Percentiles rank a stretch among this genome's conserved stretches.
Conservation (phyloP, 1,140 invertebrate species). For the Leguminivora glycinivorella region DNA sequence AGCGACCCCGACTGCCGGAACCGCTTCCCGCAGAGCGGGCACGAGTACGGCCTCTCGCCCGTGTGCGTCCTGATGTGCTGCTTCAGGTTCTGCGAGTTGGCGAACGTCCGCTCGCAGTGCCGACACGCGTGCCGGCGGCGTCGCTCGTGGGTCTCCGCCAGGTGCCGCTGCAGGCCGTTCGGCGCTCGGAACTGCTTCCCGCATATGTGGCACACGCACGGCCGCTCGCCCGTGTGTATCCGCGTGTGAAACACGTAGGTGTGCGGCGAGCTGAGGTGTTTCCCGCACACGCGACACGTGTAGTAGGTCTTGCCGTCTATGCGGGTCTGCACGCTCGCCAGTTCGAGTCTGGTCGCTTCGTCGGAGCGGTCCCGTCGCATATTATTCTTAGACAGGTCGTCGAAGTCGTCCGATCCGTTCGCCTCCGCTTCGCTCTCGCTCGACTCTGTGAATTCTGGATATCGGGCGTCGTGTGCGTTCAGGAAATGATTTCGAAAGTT, state of each 20-base stretch:
- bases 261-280: constrained; percentile 81
- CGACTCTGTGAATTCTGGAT: constrained; percentile 50
- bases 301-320: constrained; percentile 72
- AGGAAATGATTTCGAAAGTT: constrained; percentile 60
- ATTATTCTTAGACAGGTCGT: constrained; percentile 57
- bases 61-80: constrained; percentile 85
- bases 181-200: constrained; percentile 86
- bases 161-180: constrained; percentile 81
- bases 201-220: constrained; percentile 86
- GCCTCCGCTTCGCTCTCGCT: constrained; percentile 39
- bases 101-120: constrained; percentile 79
- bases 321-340: constrained; percentile 48
- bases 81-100: constrained; percentile 76
- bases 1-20: constrained; percentile 73
- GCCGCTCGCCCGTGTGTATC: constrained; percentile 86
- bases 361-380: constrained; percentile 57
- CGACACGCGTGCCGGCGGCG: constrained; percentile 79
- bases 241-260: constrained; percentile 82
- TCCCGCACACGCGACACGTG: constrained; percentile 80
- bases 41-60: constrained; percentile 81
- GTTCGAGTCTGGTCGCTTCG: constrained; percentile 51
- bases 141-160: constrained; percentile 82
- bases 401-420: constrained; percentile 42
- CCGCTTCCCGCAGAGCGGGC: constrained; percentile 77
- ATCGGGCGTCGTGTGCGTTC: constrained; percentile 40